Conservation (phyloP, 2,888 invertebrate genomes). For the Chloromyia formosa region DNA sequence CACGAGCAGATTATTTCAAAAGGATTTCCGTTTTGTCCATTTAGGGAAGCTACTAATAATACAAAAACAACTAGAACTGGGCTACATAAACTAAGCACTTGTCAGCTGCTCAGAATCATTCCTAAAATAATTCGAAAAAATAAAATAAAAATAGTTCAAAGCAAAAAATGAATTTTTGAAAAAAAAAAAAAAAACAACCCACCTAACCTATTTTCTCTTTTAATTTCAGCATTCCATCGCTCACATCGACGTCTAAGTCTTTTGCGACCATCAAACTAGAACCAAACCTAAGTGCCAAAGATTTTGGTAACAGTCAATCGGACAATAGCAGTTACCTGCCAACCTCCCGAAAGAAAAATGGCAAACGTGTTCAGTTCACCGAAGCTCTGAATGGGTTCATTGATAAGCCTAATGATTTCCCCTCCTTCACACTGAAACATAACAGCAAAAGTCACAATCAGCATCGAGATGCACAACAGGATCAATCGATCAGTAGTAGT, state of each 20-base stretch:
- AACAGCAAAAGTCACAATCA: constrained; percentile 56
- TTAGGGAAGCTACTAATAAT: no score
- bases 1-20: no score
- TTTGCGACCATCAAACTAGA: constrained; percentile 63
- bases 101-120: no score
- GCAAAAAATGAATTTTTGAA: no score
- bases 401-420: constrained; percentile 54
- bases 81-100: no score
- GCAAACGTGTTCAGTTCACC: constrained; percentile 62
- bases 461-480: constrained; percentile 50
- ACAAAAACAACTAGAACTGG: no score
- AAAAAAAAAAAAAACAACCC: no score
- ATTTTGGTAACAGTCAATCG: constrained; percentile 56
- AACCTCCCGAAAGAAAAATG: constrained; percentile 54
- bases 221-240: constrained; percentile 57
- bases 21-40: no score
- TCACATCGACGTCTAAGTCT: constrained; percentile 60
- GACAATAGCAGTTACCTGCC: constrained; percentile 52
- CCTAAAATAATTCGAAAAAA: no score
- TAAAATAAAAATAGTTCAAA: no score
- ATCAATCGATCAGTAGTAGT: constrained; percentile 53
- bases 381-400: constrained; percentile 59
- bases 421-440: constrained; percentile 55
- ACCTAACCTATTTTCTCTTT: no score
- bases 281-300: constrained; percentile 62